Base-by-base conservation (phyloP, 2,888 invertebrate species). In the Drosophila picticornis region DNA sequence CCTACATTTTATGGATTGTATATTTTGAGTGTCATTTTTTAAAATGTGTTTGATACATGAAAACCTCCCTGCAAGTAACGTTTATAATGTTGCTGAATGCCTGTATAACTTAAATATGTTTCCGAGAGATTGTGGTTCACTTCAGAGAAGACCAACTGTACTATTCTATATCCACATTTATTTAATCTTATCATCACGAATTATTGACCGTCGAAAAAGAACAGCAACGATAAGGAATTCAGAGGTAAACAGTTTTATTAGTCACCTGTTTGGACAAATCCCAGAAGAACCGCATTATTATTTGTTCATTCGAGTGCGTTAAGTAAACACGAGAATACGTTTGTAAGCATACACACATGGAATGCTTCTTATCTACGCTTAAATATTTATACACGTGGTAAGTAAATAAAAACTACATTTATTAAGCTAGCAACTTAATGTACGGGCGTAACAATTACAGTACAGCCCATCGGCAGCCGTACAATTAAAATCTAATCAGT, bases 401-500 rank as follows among this genome's bases (percentile, higher is more conserved):
- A 0, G 16, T 22, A 36, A 51, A 25, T 36, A 36, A 55, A 16
- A 38, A 32, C 6, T 19, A 32, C 6, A 10, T 22, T 38, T 5
- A 27, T 10, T 51, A 22, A 31, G 52, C 11, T 11, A 13, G 19
- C 16, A 27, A 7, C 25, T 16, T 3, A 29, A 34, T 48, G 29
- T 9, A 16, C 34, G 51, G 65, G 40, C 22, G 65, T 63, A 29
- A 5, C 4, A 11, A n/a, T 4, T 11, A n/a, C 38, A 16, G 46
- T 9, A 16, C 7, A 25, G 25, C 22, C 51, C 27, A 10, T n/a
- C 3, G 53, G 25, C 3, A 27, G 9, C 25, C 34, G 29, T 22
- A 32, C 32, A 52, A 36, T 38, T 43, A 43, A 32, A 36, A 51
- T 34, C 40, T 58, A 57, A 68, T 61, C 46, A 48, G 46, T 43